phyloP scores from a whole-genome alignment of 2,113 vertebrate species.

The Hyaena hyaena region DNA sequence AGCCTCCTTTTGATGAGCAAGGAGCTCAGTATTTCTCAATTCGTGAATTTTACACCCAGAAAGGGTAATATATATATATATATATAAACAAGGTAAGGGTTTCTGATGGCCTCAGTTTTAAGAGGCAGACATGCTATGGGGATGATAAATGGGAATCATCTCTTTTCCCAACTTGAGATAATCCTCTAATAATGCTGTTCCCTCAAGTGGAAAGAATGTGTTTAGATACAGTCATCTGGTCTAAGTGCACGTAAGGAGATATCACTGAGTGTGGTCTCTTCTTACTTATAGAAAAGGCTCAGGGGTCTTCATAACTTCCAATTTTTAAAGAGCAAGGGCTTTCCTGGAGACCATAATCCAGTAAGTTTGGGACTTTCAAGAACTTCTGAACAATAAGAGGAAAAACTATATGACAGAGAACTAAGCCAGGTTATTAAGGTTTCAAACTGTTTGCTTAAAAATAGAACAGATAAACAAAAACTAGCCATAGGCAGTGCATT shows the following conservation, averaged over 20 bases:
- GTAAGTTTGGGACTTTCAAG: neutral
- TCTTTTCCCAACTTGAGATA: conserved; percentile 37
- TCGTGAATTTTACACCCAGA: neutral
- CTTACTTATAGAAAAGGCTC: neutral
- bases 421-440: neutral
- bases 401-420: neutral
- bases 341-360: neutral
- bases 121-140: neutral
- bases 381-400: neutral
- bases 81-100: neutral
- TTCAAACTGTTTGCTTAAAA: conserved; percentile 8
- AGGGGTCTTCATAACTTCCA: neutral
- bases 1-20: neutral
- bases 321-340: neutral
- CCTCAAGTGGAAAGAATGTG: neutral
- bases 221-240: conserved; percentile 50
- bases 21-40: neutral
- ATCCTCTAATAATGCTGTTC: neutral
- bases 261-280: neutral
- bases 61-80: neutral
- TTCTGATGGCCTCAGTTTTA: conserved; percentile 18
- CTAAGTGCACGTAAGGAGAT: neutral
- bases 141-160: neutral
- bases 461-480: conserved; percentile 11
- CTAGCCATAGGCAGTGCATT: neutral